Percentiles rank a stretch among this genome's conserved stretches.
phyloP scores from a whole-genome alignment of 2,113 vertebrate species.

The Aptenodytes forsteri region DNA sequence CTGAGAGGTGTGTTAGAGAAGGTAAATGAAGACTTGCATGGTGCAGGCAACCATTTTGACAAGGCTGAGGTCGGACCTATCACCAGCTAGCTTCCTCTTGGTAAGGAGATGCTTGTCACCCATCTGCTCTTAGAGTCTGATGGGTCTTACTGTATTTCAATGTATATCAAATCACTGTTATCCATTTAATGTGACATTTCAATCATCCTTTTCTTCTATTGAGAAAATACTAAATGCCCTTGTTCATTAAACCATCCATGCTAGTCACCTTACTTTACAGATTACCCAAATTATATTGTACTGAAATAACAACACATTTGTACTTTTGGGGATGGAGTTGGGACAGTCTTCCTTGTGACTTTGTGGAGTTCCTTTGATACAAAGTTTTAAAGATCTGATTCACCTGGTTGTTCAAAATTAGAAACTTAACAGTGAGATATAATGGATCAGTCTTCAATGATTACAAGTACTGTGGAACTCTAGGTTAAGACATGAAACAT shows the following conservation, averaged over 20 bases:
- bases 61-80: background rate
- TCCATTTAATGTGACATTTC: background rate
- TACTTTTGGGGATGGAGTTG: background rate
- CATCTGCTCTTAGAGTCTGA: background rate
- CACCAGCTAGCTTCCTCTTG: background rate
- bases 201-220: background rate
- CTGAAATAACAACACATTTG: background rate
- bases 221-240: background rate
- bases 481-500: constrained; percentile 12
- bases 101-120: background rate
- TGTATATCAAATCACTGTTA: background rate
- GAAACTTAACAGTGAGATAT: background rate
- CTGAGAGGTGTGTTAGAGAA: background rate
- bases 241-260: background rate
- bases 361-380: background rate
- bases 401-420: background rate
- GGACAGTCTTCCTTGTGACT: background rate
- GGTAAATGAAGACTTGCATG: background rate
- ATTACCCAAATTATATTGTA: background rate
- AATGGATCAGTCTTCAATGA: background rate
- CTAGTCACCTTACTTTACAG: background rate
- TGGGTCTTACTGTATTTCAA: background rate
- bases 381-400: background rate
- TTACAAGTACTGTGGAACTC: background rate
- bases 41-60: background rate